Conservation (phyloP, 2,888 invertebrate species). For the Phortica okadai region DNA sequence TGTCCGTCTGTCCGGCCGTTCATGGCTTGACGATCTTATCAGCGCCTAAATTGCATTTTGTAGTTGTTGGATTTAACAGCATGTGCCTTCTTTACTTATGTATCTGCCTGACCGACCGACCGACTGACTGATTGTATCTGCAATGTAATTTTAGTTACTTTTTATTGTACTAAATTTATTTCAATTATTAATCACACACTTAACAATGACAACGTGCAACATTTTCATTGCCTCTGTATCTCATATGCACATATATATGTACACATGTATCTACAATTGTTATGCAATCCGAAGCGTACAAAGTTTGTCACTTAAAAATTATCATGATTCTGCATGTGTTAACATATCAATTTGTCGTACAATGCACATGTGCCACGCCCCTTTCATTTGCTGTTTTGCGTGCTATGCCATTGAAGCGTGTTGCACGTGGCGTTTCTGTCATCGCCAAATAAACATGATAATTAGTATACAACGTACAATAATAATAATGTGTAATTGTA, state of each 20-base stretch:
- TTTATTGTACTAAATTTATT: conserved; percentile 43
- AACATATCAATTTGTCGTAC: background rate
- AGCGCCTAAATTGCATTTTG: conserved; percentile 15
- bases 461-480: too few relatives aligned
- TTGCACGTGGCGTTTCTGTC: background rate
- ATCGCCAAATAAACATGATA: too few relatives aligned
- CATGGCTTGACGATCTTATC: conserved; percentile 22
- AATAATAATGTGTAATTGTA: too few relatives aligned
- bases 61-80: background rate
- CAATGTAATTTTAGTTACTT: conserved; percentile 28
- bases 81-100: conserved; percentile 1
- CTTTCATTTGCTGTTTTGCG: conserved; percentile 5
- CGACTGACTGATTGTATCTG: conserved; percentile 34
- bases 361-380: background rate
- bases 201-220: conserved; percentile 37
- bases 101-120: conserved; percentile 21
- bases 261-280: background rate
- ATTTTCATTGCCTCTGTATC: background rate
- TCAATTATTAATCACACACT: conserved; percentile 62
- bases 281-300: background rate
- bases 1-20: conserved; percentile 45
- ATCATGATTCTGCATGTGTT: background rate
- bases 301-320: too few relatives aligned
- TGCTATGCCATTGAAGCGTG: conserved; percentile 6
- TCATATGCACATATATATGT: background rate